Conservation (phyloP, 1,140 invertebrate genomes). For the Papilio machaon region DNA sequence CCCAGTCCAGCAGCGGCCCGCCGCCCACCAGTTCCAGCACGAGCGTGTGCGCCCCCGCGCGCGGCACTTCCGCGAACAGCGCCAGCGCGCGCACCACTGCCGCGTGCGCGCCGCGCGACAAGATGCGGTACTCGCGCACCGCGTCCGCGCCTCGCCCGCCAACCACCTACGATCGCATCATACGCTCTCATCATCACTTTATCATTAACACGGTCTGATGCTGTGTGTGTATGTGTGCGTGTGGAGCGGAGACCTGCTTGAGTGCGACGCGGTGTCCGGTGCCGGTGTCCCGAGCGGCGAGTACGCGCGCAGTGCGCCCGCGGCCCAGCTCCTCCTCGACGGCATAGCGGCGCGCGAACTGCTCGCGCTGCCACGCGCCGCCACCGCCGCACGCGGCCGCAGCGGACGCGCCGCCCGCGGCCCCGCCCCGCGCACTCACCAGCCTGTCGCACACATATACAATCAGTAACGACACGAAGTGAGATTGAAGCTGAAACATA, state of each 20-base stretch:
- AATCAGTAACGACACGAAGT: too few species aligned
- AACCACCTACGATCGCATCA: slow-evolving; percentile 81
- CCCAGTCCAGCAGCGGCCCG: slow-evolving; percentile 87
- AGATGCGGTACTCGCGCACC: slow-evolving; percentile 85
- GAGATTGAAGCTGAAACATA: too few species aligned
- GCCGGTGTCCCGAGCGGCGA: slow-evolving; percentile 85
- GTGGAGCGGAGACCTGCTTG: slow-evolving; percentile 83
- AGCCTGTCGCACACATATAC: slow-evolving; percentile 67
- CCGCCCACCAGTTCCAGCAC: slow-evolving; percentile 90
- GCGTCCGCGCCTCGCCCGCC: slow-evolving; percentile 83
- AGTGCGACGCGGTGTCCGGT: slow-evolving; percentile 89
- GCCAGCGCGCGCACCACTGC: slow-evolving; percentile 88
- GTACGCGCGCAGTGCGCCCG: slow-evolving; percentile 86
- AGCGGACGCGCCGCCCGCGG: slow-evolving; percentile 79
- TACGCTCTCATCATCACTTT: slow-evolving; percentile 50
- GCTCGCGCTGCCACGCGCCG: slow-evolving; percentile 83
- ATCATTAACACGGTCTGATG: too few species aligned
- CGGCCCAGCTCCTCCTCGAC: slow-evolving; percentile 87
- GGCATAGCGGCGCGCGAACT: slow-evolving; percentile 84
- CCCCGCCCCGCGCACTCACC: slow-evolving; percentile 76
- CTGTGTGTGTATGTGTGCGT: too few species aligned
- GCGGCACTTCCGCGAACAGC: slow-evolving; percentile 88
- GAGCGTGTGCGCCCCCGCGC: slow-evolving; percentile 86
- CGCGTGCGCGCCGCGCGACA: slow-evolving; percentile 86
- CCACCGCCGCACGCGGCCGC: slow-evolving; percentile 82